Conservation (phyloP, 1,140 invertebrate species). For the Solen grandis region DNA sequence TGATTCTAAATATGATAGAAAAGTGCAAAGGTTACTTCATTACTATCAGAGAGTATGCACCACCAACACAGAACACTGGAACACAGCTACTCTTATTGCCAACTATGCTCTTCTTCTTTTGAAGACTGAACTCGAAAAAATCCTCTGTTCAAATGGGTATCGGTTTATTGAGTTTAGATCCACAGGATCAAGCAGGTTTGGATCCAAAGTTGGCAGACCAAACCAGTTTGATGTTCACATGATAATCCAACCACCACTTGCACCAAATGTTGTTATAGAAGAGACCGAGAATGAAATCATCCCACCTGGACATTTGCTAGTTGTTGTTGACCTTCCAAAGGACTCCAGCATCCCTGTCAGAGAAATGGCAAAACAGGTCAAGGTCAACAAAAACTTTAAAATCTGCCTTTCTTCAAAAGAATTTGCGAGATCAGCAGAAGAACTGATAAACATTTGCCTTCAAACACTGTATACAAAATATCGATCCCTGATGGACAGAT, state of each 20-base stretch:
- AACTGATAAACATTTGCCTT: conserved; percentile 64
- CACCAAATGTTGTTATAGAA: conserved; percentile 49
- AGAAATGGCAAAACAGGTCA: conserved; percentile 28
- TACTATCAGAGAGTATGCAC: conserved; percentile 64
- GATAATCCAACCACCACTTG: conserved; percentile 61
- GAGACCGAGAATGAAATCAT: conserved; percentile 58
- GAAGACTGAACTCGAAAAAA: conserved; percentile 60
- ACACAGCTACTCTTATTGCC: conserved; percentile 61
- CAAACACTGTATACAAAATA: conserved; percentile 65
- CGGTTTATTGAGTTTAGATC: conserved; percentile 62
- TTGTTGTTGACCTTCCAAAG: conserved; percentile 48
- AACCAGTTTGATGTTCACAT: conserved; percentile 70
- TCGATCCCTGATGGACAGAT: conserved; percentile 64
- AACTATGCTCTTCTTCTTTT: conserved; percentile 69
- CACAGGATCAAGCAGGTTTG: conserved; percentile 67
- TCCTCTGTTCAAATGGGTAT: conserved; percentile 37
- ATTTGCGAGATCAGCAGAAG: conserved; percentile 52
- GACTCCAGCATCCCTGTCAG: conserved; percentile 17
- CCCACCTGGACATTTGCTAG: conserved; percentile 67
- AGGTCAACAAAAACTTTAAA: conserved; percentile 16
- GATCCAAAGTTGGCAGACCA: conserved; percentile 58
- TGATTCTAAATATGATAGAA: conserved; percentile 5
- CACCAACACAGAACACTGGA: conserved; percentile 57
- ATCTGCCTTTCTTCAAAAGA: conserved; percentile 61
- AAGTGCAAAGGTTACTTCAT: conserved; percentile 56